Evolutionary conservation across 2,113 vertebrate genomes (phyloP), one percentile per base, ranked within the genome.

Genomic region (Cryptomyrus ogoouensis): DNA sequence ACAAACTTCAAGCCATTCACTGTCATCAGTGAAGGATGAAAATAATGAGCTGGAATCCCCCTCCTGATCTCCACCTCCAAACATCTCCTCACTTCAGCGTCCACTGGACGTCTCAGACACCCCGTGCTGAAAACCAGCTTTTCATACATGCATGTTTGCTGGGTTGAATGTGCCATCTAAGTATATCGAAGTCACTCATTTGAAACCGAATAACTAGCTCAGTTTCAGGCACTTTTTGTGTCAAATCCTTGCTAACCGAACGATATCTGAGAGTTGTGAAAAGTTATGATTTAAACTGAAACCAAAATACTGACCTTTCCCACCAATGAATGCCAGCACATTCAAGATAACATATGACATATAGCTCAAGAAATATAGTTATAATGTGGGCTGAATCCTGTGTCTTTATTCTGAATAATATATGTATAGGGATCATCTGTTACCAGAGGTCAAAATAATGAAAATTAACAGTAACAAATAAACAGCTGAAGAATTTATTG

Each of bases 1-100:
- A 94, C 42, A 93, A 94, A 94, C 92, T 91, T 90, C 56, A 87
- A 91, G 49, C 91, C 92, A 94, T 94, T 92, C 85, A 91, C 74
- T 92, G 91, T 93, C 94, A 91, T 93, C 93, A 94, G 91, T 89
- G 90, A 92, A 93, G 94, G 93, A 94, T 95, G 93, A 96, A 96
- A 97, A 96, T 95, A 96, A 96, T 83, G 92, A 95, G 93, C 46
- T 91, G 70, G 91, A 46, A 62, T 31, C 53, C n/a, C 24, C 92
- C 91, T 90, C 92, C 80, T 6, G 56, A 42, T 89, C 53, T 86
- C 90, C 74, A 5, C 10, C 46, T 62, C 50, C 92, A 89, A 49
- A 91, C 89, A 13, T 88, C 89, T 31, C 24, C n/a, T 35, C 91
- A 91, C 89, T 93, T 93, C 90, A 93, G 93, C 91, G 89, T 93